These are phyloP conservation scores for Leptarthrus brevirostris DNA, from an alignment of 2,888 invertebrate species.

Conservation along the genomic window DNA sequence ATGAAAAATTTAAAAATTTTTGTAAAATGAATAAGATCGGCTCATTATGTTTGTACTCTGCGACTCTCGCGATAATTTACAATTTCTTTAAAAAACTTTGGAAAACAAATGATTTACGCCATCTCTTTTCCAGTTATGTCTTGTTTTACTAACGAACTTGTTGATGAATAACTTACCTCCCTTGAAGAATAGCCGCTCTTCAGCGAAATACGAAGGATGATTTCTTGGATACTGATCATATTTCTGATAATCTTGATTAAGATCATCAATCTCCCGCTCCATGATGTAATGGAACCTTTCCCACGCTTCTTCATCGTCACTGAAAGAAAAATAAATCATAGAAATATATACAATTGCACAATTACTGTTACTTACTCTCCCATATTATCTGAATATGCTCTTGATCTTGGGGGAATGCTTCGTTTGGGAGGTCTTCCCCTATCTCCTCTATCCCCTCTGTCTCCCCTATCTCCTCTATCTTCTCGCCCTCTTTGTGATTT, in stretches of 20 bases:
- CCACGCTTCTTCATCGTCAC: slow-evolving; percentile 43
- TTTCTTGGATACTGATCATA: slow-evolving; percentile 41
- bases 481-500: neutral
- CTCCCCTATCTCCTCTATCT: no score
- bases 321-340: no score
- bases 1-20: no score
- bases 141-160: neutral
- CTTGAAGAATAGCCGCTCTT: neutral
- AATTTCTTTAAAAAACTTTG: no score
- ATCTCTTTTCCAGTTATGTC: neutral
- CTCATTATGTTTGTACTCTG: no score
- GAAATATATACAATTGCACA: neutral
- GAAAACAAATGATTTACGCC: no score
- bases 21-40: no score
- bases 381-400: no score
- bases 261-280: slow-evolving; percentile 42
- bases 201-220: slow-evolving; percentile 32
- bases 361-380: neutral
- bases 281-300: slow-evolving; percentile 36
- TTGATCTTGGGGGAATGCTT: neutral
- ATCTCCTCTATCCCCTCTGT: neutral
- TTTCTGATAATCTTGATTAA: slow-evolving; percentile 47
- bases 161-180: slow-evolving; percentile 15
- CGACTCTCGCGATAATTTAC: no score
- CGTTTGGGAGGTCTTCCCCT: neutral